Evolutionary conservation across 2,113 vertebrate species (phyloP), one percentile per base, ranked within the genome.

Genomic region (Neogobius melanostomus): DNA sequence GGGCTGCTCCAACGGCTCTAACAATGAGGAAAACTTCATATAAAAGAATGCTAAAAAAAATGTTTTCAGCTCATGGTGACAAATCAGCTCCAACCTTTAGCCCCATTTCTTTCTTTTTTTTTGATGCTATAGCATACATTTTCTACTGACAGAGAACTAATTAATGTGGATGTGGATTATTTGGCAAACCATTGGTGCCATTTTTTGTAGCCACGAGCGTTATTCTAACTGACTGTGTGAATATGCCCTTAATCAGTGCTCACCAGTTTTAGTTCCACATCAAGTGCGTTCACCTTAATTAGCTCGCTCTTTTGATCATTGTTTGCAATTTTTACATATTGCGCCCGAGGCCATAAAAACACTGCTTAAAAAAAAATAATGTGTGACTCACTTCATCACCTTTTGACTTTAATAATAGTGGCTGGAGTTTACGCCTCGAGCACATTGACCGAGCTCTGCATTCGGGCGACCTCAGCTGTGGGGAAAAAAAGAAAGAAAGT

Each of bases 331-430:
- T 59, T 68, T 62, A 56, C 15, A 57, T 47, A 21, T 48, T 64
- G 14, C 6, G 36, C 50, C 36, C 3, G 5, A 42, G 17, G 66
- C 47, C 36, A 64, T 59, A 8, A 69, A 68, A 71, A 66, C 16
- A 72, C 11, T 12, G 21, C 47, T 64, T 46, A 57, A 79, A 36
- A 36, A 56, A 56, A 56, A 56, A 66, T 66, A 67, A 53, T 2
- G 11, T 42, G 50, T 69, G 72, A 85, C 64, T 82, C 66, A 75
- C 9, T 65, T 66, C 45, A 71, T 68, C 47, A 74, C 69, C 66
- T 66, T 74, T 49, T 14, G 10, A 71, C 68, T 69, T 66, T 72
- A 76, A 80, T 52, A 76, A 69, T 61, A 46, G 36, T 2, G 6
- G 46, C n/a, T 64, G 54, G 43, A 64, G 48, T 71, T 73, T 70